A percentile compares a stretch with the other conserved stretches of the same genome.
Conservation (phyloP, 2,888 invertebrate genomes). For the Amorpha juglandis region DNA sequence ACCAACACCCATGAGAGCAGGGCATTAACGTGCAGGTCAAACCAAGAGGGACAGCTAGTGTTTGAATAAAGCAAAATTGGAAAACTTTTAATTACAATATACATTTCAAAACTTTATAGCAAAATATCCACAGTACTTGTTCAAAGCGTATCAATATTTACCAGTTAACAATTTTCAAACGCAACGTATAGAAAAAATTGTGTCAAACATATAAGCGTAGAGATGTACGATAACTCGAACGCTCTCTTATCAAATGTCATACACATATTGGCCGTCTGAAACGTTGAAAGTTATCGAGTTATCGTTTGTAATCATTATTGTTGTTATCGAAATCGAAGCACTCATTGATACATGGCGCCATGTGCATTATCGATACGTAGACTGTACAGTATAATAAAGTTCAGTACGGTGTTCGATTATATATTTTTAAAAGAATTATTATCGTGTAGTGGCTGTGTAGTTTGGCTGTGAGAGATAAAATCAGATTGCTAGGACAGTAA, state of each 20-base stretch:
- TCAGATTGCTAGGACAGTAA: too few relatives aligned
- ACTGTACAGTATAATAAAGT: neutral
- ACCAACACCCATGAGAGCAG: too few relatives aligned
- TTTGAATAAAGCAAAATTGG: too few relatives aligned
- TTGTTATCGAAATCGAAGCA: slow-evolving; percentile 41
- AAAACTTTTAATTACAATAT: too few relatives aligned
- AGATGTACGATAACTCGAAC: slow-evolving; percentile 29
- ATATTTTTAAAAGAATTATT: neutral
- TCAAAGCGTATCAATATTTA: too few relatives aligned
- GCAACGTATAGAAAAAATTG: neutral
- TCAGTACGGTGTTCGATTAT: slow-evolving; percentile 12
- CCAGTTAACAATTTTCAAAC: neutral
- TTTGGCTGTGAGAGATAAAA: too few relatives aligned
- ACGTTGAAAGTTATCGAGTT: slow-evolving; percentile 45
- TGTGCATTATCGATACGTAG: slow-evolving; percentile 34
- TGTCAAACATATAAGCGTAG: slow-evolving; percentile 23
- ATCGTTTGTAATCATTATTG: slow-evolving; percentile 43
- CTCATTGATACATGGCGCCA: slow-evolving; percentile 55
- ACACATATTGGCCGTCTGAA: slow-evolving; percentile 38
- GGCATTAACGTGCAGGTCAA: too few relatives aligned
- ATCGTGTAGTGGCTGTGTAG: neutral
- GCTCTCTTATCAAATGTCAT: slow-evolving; percentile 42
- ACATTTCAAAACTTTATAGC: too few relatives aligned
- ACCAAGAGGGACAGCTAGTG: too few relatives aligned
- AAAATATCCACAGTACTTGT: too few relatives aligned